These are phyloP conservation scores for Pangasius djambal DNA, from an alignment of 2,797 vertebrate genomes.

Conservation along the genomic window DNA sequence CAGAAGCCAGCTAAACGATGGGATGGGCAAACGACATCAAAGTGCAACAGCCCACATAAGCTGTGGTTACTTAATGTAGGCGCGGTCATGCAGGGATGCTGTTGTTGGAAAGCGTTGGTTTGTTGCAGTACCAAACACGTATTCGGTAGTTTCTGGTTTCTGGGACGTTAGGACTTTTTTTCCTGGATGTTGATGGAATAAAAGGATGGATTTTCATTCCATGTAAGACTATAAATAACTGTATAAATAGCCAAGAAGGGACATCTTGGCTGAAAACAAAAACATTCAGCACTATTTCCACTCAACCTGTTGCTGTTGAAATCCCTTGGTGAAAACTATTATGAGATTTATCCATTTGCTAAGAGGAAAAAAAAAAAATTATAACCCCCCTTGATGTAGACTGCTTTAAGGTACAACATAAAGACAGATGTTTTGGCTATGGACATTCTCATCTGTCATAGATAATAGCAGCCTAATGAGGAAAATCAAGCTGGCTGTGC, in stretches of 20 bases:
- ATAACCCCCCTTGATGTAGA: slow-evolving; percentile 22
- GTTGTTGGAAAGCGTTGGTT: slow-evolving; percentile 35
- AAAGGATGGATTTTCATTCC: slow-evolving; percentile 11
- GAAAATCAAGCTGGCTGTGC: slow-evolving; percentile 69
- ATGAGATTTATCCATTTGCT: slow-evolving; percentile 15
- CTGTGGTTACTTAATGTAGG: slow-evolving; percentile 38
- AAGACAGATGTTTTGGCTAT: slow-evolving; percentile 58
- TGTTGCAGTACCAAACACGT: slow-evolving; percentile 35
- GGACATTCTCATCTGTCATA: slow-evolving; percentile 58
- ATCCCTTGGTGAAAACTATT: slow-evolving; percentile 5
- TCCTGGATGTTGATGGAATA: slow-evolving; percentile 23
- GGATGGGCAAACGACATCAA: slow-evolving; percentile 46
- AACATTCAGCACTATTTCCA: slow-evolving; percentile 6
- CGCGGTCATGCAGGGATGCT: slow-evolving; percentile 18
- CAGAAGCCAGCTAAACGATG: slow-evolving; percentile 41
- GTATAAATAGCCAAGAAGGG: neutral
- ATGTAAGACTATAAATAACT: slow-evolving; percentile 18
- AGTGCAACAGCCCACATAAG: slow-evolving; percentile 33
- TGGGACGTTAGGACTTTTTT: slow-evolving; percentile 15
- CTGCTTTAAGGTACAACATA: slow-evolving; percentile 36
- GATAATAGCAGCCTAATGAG: slow-evolving; percentile 68
- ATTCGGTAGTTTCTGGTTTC: slow-evolving; percentile 21
- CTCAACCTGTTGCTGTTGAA: slow-evolving; percentile 24
- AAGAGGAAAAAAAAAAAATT: neutral
- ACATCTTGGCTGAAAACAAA: slow-evolving; percentile 7